Evolutionary conservation across 2,888 invertebrate genomes (phyloP), one percentile per base, ranked within the genome.

Genomic region (Epistrophe eligans): DNA sequence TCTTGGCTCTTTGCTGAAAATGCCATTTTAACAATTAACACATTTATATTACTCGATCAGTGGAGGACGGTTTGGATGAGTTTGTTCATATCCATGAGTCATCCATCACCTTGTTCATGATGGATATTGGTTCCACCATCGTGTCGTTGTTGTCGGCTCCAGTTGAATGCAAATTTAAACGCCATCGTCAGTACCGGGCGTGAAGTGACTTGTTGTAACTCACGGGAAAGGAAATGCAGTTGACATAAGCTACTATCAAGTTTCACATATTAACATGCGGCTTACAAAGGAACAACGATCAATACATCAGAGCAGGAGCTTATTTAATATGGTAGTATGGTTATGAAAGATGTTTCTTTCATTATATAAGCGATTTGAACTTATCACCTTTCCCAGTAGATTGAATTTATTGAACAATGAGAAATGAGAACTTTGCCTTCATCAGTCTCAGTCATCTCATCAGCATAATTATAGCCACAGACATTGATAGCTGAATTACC

Each of bases 161-260:
- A 81, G 64, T 81, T 48, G 48, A 57, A 73, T 77, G 70, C 67
- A 81, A 77, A 77, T 77, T 71, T 19, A 74, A 85, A 73, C 81
- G 77, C 77, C 84, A 40, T 40, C 24, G 24, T 3, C 24, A 62
- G 10, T 35, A 8, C 6, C 10, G 9, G 80, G 73, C 55, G 84
- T 80, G 77, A 84, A 84, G 84, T 80, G 84, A 84, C 57, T 70
- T 81, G 77, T 77, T 85, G 81, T 81, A 77, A 77, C 80, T 55
- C 52, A 66, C 43, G 73, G 77, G 72, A 81, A 77, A 62, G 62
- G 48, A 62, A 73, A 15, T 48, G 15, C 62, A 70, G 77, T 80
- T 81, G 84, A 85, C 81, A 85, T 55, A 67, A 48, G 60, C 11
- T 10, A 19, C 72, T 73, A 84, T 84, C 72, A 45, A 43, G 76